These are phyloP conservation scores for Numenius phaeopus DNA, from an alignment of 2,797 vertebrate species.

Conservation along the genomic window DNA sequence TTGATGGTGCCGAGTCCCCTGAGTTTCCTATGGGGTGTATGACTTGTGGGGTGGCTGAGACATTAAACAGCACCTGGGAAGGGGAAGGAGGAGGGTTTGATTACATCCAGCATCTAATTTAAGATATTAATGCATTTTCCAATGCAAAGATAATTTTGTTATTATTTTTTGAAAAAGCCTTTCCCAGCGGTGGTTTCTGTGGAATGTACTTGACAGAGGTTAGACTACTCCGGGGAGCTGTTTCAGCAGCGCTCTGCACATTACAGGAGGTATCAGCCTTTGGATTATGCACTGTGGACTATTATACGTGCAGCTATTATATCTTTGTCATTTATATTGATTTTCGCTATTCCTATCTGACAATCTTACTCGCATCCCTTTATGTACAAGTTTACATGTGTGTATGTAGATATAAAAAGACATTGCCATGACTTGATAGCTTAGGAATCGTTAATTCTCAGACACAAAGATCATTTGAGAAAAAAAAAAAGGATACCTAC, in stretches of 20 bases:
- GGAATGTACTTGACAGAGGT: background rate
- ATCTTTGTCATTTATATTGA: background rate
- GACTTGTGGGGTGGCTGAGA: background rate
- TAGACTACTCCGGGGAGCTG: background rate
- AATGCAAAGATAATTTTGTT: background rate
- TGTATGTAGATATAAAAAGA: background rate
- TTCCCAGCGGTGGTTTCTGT: background rate
- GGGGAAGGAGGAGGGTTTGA: background rate
- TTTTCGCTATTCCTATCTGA: background rate
- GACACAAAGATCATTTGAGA: background rate
- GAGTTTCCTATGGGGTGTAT: background rate
- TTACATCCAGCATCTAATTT: background rate
- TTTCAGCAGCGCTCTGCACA: background rate
- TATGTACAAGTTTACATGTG: background rate
- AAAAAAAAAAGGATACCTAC: background rate
- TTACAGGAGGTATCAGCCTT: background rate
- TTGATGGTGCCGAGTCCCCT: background rate
- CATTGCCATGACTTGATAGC: background rate
- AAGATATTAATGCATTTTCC: background rate
- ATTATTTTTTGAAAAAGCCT: background rate
- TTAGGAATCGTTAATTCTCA: background rate
- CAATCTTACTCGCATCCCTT: background rate
- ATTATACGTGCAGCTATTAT: background rate
- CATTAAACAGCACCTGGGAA: background rate
- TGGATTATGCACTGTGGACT: background rate